Conservation (phyloP, 1,140 invertebrate species). For the Drosophila suzukii region DNA sequence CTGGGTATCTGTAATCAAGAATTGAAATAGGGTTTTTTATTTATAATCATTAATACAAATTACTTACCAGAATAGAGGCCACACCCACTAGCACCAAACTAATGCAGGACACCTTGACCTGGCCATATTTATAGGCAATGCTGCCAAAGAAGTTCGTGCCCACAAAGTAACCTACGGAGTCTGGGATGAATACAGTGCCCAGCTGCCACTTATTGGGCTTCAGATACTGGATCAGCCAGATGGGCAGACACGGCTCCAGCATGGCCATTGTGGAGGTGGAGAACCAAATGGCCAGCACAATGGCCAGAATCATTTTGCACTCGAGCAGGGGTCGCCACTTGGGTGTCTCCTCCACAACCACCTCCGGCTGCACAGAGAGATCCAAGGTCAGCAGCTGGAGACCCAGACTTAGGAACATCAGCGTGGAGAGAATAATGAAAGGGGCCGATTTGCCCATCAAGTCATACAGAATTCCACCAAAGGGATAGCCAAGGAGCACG, state of each 20-base stretch:
- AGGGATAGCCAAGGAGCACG: slow-evolving; percentile 91
- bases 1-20: slow-evolving; percentile 86
- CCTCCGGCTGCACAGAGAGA: slow-evolving; percentile 70
- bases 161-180: slow-evolving; percentile 92
- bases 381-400: slow-evolving; percentile 78
- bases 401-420: slow-evolving; percentile 87
- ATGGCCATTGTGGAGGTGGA: slow-evolving; percentile 92
- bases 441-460: slow-evolving; percentile 90
- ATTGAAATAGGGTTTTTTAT: background rate
- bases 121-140: slow-evolving; percentile 87
- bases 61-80: slow-evolving; percentile 87
- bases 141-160: slow-evolving; percentile 91
- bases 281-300: slow-evolving; percentile 89
- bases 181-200: slow-evolving; percentile 92
- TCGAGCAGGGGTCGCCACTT: slow-evolving; percentile 86
- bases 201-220: slow-evolving; percentile 91
- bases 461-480: slow-evolving; percentile 91
- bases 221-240: slow-evolving; percentile 91
- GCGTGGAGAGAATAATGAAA: slow-evolving; percentile 88
- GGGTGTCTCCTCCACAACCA: slow-evolving; percentile 53
- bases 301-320: slow-evolving; percentile 87
- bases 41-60: background rate
- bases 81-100: slow-evolving; percentile 88
- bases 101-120: slow-evolving; percentile 87
- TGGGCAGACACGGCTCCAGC: slow-evolving; percentile 92